These are phyloP conservation scores for Stylophora pistillata DNA, from an alignment of 64 coral and sea anemone genomes.

Conservation along the genomic window DNA sequence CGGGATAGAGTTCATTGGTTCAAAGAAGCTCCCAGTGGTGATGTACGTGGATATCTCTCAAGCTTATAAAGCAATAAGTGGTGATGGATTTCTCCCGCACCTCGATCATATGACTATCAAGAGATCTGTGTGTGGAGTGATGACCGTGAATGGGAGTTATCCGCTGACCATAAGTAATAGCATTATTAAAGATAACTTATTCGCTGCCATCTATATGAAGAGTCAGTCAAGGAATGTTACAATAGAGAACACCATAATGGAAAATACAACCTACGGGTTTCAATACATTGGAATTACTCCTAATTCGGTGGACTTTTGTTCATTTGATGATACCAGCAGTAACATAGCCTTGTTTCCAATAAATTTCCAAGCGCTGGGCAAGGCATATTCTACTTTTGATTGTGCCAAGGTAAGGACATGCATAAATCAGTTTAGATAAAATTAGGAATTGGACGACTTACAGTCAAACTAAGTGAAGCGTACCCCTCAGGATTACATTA, in stretches of 20 bases:
- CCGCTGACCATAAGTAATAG: conserved; percentile 37
- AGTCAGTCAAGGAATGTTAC: not conserved
- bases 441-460: no score
- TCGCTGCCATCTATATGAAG: conserved; percentile 56
- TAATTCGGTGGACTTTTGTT: conserved; percentile 44
- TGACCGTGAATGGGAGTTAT: not conserved
- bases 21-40: conserved; percentile 17
- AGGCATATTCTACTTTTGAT: conserved; percentile 14
- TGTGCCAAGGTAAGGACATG: conserved; percentile 38
- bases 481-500: no score
- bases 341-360: conserved; percentile 27
- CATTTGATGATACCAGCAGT: not conserved
- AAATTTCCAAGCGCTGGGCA: conserved; percentile 6
- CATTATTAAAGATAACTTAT: conserved; percentile 18
- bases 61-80: conserved; percentile 47
- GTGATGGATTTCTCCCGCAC: no score
- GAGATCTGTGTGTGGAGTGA: conserved; percentile 42
- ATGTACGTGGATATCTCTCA: conserved; percentile 46
- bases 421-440: no score
- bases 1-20: conserved; percentile 52
- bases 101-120: conserved; percentile 18
- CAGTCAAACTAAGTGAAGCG: no score
- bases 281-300: not conserved
- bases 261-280: conserved; percentile 52
- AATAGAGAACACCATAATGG: conserved; percentile 59